Base-by-base conservation (phyloP, 2,888 invertebrate species). In the Thera obeliscata region DNA sequence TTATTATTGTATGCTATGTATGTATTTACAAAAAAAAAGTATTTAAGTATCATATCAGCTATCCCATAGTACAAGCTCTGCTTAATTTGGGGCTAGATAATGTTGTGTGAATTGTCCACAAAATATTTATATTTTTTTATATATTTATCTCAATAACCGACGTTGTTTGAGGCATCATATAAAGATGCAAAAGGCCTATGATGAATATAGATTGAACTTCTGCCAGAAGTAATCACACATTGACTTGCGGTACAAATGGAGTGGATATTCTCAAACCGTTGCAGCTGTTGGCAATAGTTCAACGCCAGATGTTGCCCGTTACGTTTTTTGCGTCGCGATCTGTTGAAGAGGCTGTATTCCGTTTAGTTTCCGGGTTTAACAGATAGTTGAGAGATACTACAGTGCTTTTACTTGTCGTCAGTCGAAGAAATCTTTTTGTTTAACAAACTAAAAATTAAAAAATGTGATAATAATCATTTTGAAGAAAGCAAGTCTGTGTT, bases 211-310 rank as follows among this genome's bases (percentile, higher is more conserved):
- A 55, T 65, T 65, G 50, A 60, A 67, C 58, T 59, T 46, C 59
- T 71, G 71, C 67, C 71, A 73, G 71, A 64, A 60, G 61, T 63
- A 61, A 66, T 59, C 67, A 70, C 73, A 70, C 73, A 66, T 75
- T 74, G 74, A 73, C 75, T 70, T 71, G 73, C 67, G 77, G 64
- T 76, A 75, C 77, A 82, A 85, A 87, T 84, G 81, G 78, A 78
- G 81, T 76, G 75, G 63, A 77, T 78, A 84, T 83, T 64, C 48
- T 49, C 41, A 67, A 57, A 58, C 56, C 78, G 79, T 78, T 84
- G 81, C 82, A 84, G 79, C 79, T 81, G 85, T 87, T 90, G 90
- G 90, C 90, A 88, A 67, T 78, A 67, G 80, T 87, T 91, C 90
- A 88, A 81, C 73, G 67, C 68, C 82, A 81, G 80, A 78, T 77